Conservation (phyloP, 2,797 vertebrate species). For the Clarias fuscus region DNA sequence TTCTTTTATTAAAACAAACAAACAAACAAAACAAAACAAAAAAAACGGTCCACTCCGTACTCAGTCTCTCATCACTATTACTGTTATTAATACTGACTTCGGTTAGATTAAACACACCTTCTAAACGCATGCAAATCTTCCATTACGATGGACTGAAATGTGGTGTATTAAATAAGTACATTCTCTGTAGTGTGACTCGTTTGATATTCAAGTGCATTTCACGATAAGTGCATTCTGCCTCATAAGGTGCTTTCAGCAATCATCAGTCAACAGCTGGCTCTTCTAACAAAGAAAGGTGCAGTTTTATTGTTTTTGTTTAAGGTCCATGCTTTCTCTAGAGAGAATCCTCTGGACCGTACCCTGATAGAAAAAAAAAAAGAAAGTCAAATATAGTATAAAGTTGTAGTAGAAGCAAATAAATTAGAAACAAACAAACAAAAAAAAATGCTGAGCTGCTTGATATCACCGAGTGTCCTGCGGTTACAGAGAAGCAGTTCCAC, state of each 20-base stretch:
- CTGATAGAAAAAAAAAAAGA: slow-evolving; percentile 70
- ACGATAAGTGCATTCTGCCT: slow-evolving; percentile 59
- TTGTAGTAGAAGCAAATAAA: slow-evolving; percentile 69
- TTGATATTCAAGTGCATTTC: slow-evolving; percentile 24
- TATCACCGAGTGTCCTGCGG: slow-evolving; percentile 29
- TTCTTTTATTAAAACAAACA: neutral
- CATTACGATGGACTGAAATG: neutral
- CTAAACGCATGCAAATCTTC: neutral
- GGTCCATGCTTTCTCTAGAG: slow-evolving; percentile 67
- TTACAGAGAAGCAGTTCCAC: neutral
- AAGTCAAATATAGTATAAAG: slow-evolving; percentile 67
- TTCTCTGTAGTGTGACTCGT: neutral
- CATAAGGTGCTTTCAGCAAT: slow-evolving; percentile 79
- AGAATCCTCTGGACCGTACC: slow-evolving; percentile 70
- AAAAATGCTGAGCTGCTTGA: slow-evolving; percentile 23
- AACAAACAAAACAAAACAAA: neutral
- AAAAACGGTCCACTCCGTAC: neutral
- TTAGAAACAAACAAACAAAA: slow-evolving; percentile 54
- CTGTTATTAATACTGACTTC: slow-evolving; percentile 37
- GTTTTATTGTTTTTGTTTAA: slow-evolving; percentile 60
- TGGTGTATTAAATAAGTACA: neutral
- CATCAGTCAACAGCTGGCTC: slow-evolving; percentile 46
- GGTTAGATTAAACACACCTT: slow-evolving; percentile 3
- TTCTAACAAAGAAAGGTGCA: slow-evolving; percentile 55
- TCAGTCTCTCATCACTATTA: neutral